Evolutionary conservation across 2,888 invertebrate species (phyloP), one percentile per base, ranked within the genome.

Genomic region (Drosophila nr. perissopoda): DNA sequence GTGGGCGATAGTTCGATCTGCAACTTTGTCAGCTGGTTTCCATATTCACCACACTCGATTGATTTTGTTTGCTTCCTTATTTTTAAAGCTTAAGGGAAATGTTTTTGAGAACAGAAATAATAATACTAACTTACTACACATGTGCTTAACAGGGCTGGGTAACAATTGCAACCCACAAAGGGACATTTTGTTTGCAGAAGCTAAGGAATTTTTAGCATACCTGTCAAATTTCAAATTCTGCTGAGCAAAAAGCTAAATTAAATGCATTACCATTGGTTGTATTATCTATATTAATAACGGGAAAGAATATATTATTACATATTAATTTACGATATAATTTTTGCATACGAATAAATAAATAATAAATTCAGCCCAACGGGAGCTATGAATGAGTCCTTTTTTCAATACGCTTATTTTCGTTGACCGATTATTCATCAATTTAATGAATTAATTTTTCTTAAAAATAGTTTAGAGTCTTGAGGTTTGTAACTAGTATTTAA

Each of bases 1-100:
- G 51, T 78, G 76, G 65, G 40, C 72, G 53, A 76, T 78, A 72
- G 68, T 60, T 66, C 27, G 76, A 78, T 78, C 76, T 18, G 66
- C 21, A 59, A n/a, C 56, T 60, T 71, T 16, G 64, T 59, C 49
- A 70, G 71, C 64, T 59, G 64, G 18, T 33, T 62, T 45, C 0
- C 8, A 58, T 63, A 58, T 36, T 70, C 61, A 74, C 52, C 64
- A 74, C 57, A 34, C 3, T 29, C 8, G 16, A 38, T 49, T 51
- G 36, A 4, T 6, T 38, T 27, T 34, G 21, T 11, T 25, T 38
- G 21, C 11, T n/a, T 29, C 21, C 2, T 29, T 29, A 0, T 36
- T 27, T 21, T 60, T 72, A 54, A 57, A 58, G 52, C n/a, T 51
- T 57, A 27, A 40, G 2, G 11, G 1, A 64, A 62, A 68, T 72